phyloP scores from a whole-genome alignment of 2,797 vertebrate species.

The Malurus splendens region DNA sequence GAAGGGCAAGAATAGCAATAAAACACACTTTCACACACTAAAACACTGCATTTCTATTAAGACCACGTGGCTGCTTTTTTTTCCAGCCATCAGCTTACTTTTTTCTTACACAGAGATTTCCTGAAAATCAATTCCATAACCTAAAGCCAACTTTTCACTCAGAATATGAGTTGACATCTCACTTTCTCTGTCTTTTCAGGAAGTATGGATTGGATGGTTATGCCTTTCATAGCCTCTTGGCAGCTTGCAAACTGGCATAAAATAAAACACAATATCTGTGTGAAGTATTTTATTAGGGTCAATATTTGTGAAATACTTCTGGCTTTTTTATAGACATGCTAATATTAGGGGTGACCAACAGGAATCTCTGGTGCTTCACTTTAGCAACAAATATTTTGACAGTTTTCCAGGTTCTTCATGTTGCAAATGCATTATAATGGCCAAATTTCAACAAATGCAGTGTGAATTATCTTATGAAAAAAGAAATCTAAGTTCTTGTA shows the following conservation, averaged over 20 bases:
- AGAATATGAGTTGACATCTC: background rate
- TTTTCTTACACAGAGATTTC: background rate
- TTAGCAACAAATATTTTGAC: background rate
- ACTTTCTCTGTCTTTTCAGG: background rate
- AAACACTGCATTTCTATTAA: background rate
- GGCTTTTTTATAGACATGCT: background rate
- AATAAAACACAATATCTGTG: background rate
- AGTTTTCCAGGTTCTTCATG: background rate
- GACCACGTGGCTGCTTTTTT: background rate
- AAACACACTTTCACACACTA: background rate
- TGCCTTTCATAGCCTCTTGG: background rate
- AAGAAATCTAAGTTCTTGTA: background rate
- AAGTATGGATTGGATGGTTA: background rate
- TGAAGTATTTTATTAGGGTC: background rate
- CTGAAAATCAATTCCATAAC: background rate
- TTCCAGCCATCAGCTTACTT: background rate
- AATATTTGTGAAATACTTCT: background rate
- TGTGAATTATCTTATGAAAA: background rate
- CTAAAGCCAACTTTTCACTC: background rate
- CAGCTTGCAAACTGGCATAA: background rate
- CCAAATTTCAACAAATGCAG: background rate
- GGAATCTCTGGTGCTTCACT: background rate
- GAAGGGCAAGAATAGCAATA: background rate
- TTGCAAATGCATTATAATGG: background rate
- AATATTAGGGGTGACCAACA: background rate